Evolutionary conservation across 2,888 invertebrate species (phyloP).

Genomic region (Pseudococcus viburni): DNA sequence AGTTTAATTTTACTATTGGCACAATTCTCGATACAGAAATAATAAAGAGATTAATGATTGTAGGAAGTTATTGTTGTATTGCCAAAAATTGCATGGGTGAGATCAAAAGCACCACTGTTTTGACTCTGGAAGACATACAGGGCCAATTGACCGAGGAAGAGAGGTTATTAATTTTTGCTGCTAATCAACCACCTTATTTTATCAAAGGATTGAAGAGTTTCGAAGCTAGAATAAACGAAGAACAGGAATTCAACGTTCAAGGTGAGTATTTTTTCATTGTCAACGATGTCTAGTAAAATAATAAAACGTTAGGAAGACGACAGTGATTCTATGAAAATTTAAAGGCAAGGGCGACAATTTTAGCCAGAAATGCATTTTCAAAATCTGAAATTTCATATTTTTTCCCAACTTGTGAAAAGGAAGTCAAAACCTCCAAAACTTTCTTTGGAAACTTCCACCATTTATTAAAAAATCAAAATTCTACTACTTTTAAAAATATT

Average conservation of each 20-base stretch:
- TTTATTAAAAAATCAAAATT: too few relatives aligned
- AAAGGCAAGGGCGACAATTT: too few relatives aligned
- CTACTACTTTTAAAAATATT: too few relatives aligned
- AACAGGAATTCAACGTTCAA: conserved; percentile 85
- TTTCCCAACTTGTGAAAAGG: too few relatives aligned
- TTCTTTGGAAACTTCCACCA: too few relatives aligned
- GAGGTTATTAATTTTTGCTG: conserved; percentile 80
- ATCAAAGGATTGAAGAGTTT: conserved; percentile 85
- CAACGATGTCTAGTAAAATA: too few relatives aligned
- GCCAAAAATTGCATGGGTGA: conserved; percentile 93
- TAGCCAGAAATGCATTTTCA: too few relatives aligned
- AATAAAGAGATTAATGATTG: neutral
- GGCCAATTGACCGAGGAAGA: conserved; percentile 91
- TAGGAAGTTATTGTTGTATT: conserved; percentile 88
- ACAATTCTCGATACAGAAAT: neutral
- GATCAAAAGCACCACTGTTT: conserved; percentile 86
- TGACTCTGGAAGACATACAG: conserved; percentile 92
- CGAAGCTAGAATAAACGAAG: conserved; percentile 87
- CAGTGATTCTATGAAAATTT: too few relatives aligned
- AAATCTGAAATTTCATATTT: too few relatives aligned
- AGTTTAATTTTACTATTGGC: neutral
- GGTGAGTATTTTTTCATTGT: conserved; percentile 72
- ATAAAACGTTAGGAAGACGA: too few relatives aligned
- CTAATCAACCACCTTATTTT: conserved; percentile 87
- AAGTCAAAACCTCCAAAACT: too few relatives aligned